phyloP scores from a whole-genome alignment of 2,113 vertebrate genomes.

The Edolisoma coerulescens region DNA sequence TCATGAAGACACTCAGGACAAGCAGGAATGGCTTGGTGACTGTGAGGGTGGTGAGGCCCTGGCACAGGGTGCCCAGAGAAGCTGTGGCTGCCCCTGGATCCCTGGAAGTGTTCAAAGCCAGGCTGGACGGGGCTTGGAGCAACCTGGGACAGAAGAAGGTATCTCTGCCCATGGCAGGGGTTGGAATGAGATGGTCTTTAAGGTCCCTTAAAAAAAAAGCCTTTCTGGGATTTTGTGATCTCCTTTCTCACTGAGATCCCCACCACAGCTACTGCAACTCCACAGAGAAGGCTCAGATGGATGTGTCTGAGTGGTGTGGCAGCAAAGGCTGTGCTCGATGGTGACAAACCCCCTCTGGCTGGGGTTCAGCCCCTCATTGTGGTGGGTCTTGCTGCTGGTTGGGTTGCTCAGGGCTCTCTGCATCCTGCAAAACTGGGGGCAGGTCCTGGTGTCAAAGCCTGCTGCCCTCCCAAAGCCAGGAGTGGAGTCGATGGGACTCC shows the following conservation, averaged over 20 bases:
- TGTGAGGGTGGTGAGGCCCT: fast-evolving
- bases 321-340: not conserved
- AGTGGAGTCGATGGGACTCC: not conserved
- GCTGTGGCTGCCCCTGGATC: not conserved
- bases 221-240: not conserved
- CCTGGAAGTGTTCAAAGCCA: not conserved
- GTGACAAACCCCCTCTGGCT: not conserved
- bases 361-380: fast-evolving
- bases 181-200: fast-evolving
- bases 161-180: not conserved
- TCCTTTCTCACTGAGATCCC: not conserved
- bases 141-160: fast-evolving
- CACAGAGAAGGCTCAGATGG: fast-evolving
- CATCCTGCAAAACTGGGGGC: not conserved
- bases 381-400: not conserved
- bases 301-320: not conserved
- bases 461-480: not conserved
- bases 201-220: not conserved
- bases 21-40: not conserved
- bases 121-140: fast-evolving
- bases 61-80: not conserved
- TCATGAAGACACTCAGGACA: not conserved
- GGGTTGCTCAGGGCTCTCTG: fast-evolving
- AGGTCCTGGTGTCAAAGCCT: not conserved
- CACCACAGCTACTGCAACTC: fast-evolving